These are phyloP conservation scores for Episyrphus balteatus DNA, from an alignment of 1,140 invertebrate genomes.

Conservation along the genomic window DNA sequence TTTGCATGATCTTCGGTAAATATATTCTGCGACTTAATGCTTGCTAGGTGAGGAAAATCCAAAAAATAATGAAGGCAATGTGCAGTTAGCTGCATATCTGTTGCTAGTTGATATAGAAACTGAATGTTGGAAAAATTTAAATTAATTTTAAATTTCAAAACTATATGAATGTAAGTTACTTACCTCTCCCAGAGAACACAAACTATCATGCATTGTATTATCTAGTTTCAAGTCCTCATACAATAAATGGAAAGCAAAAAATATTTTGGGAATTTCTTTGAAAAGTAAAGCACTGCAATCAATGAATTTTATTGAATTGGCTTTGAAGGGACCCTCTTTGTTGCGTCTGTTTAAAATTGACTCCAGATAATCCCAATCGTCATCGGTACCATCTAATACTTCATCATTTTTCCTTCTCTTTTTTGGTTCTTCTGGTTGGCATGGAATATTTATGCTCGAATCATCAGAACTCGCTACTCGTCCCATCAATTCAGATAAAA, in stretches of 20 bases:
- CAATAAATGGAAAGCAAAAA: conserved; percentile 74
- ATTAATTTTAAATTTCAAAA: conserved; percentile 2
- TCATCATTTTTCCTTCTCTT: conserved; percentile 41
- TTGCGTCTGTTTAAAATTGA: conserved; percentile 28
- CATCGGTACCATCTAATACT: conserved; percentile 44
- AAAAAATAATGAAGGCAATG: conserved; percentile 76
- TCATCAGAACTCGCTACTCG: conserved; percentile 8
- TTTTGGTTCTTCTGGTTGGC: conserved; percentile 34
- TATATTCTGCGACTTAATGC: conserved; percentile 36
- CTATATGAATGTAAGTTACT: conserved; percentile 1
- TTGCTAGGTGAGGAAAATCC: conserved; percentile 56
- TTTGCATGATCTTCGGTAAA: conserved; percentile 44
- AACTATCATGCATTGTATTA: conserved; percentile 52
- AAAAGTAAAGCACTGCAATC: conserved; percentile 58
- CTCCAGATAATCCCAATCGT: conserved; percentile 70
- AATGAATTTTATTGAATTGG: conserved; percentile 34
- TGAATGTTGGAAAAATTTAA: conserved; percentile 12
- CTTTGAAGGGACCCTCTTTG: conserved; percentile 1
- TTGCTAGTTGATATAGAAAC: conserved; percentile 66
- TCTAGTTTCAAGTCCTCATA: conserved; percentile 88
- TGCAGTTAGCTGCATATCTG: conserved; percentile 57
- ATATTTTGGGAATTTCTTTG: conserved; percentile 57
- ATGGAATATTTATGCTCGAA: neutral
- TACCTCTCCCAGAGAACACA: conserved; percentile 51
- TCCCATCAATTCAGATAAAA: conserved; percentile 36